Base-by-base conservation (phyloP, 2,113 vertebrate genomes). In the Saccopteryx bilineata region DNA sequence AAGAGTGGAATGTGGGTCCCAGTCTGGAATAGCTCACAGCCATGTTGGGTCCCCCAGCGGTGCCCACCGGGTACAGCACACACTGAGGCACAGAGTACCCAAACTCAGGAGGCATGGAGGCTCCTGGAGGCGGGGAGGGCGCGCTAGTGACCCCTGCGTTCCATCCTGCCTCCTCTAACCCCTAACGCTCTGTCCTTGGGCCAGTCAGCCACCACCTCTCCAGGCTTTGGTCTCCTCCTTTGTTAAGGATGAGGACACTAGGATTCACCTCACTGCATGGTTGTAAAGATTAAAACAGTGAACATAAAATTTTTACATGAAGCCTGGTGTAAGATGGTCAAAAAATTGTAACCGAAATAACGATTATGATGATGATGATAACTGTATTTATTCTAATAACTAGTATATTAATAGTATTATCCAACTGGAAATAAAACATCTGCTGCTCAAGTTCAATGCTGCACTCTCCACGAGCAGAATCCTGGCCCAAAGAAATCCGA, bases 351-450 rank as follows among this genome's bases (percentile, higher is more conserved):
- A 72, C 82, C 83, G 89, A 97, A 94, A 94, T 93, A 28, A 85
- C 56, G 9, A 39, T 39, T 39, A 74, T 65, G 80, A 74, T 48
- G 87, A 80, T n/a, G 81, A 89, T 82, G 81, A 95, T 89, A n/a
- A 94, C 24, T 91, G 54, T 79, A 83, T 79, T 93, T 95, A 93
- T 97, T 93, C 86, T 90, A 88, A 83, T 95, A 87, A 90, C 39
- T 90, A n/a, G 60, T 68, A 60, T 89, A 93, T 91, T 95, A 96
- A 75, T 88, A 91, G 85, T 92, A 87, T 58, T 93, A 89, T 91
- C 89, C 97, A 93, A 95, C 96, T 97, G 90, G 96, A 97, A 97
- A 96, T 75, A 68, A 89, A 95, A 95, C 87, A 93, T 93, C 96
- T 96, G 91, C 89, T 95, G 69, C 78, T 95, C 71, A 86, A 71